phyloP scores from a whole-genome alignment of 1,140 invertebrate genomes.

The Cyrtorhinus lividipennis region DNA sequence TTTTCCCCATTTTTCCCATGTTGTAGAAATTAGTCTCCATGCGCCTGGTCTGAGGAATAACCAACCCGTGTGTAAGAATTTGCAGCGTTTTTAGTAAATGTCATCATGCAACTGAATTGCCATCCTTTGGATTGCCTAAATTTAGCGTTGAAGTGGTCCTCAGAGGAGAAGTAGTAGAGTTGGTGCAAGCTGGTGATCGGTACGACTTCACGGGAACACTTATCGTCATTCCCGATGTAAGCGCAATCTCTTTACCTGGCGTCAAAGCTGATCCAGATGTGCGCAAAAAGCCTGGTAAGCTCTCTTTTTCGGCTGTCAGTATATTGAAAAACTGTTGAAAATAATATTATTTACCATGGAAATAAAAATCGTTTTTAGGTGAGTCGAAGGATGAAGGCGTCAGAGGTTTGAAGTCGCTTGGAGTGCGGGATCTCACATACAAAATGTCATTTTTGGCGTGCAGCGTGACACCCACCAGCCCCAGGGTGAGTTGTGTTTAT shows the following conservation, averaged over 20 bases:
- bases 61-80: no score
- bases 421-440: slow-evolving; percentile 91
- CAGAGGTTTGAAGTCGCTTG: slow-evolving; percentile 79
- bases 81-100: no score
- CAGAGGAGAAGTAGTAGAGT: slow-evolving; percentile 92
- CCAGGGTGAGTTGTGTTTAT: slow-evolving; percentile 39
- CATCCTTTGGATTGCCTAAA: background rate
- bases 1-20: no score
- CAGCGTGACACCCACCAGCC: slow-evolving; percentile 71
- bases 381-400: slow-evolving; percentile 77
- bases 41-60: no score
- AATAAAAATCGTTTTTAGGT: slow-evolving; percentile 26
- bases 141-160: slow-evolving; percentile 85
- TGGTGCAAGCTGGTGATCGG: slow-evolving; percentile 77
- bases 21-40: no score
- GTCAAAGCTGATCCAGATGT: slow-evolving; percentile 52
- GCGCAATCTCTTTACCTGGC: slow-evolving; percentile 63
- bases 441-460: slow-evolving; percentile 90
- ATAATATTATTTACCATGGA: background rate
- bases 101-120: background rate
- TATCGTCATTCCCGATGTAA: slow-evolving; percentile 95
- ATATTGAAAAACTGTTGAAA: no score
- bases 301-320: background rate
- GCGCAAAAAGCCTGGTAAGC: slow-evolving; percentile 26
- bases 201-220: slow-evolving; percentile 96